Evolutionary conservation across 2,797 vertebrate species (phyloP), one percentile per base, ranked within the genome.

Genomic region (Eulemur mongoz): DNA sequence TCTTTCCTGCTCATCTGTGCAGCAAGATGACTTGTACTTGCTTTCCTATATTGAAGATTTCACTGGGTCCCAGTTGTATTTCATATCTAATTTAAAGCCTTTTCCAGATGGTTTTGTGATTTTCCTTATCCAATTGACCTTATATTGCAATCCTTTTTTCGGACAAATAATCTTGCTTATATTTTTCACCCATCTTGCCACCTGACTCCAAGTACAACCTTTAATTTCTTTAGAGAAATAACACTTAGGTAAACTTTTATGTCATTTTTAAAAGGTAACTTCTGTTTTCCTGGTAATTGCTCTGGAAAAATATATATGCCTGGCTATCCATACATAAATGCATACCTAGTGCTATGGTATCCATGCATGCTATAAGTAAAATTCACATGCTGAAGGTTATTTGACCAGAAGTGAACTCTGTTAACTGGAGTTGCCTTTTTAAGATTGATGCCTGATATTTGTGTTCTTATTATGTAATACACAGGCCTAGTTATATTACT

Each of bases 381-480:
- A 79, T 84, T 48, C 32, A 69, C 14, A 8, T 5, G 4, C n/a
- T 50, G 22, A 61, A 61, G n/a, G 27, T n/a, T 17, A 48, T 72
- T 65, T 75, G 40, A 13, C 79, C 23, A 92, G 57, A 82, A 85
- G 12, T 45, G 22, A 43, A 25, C 54, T 94, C 15, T 81, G 38
- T 72, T 87, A 80, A 50, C 43, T 18, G 57, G 75, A 92, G 63
- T 43, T 78, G 18, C n/a, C 40, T 69, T 48, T 92, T 94, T 80
- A 50, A 79, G 43, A 78, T 25, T 40, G 35, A 73, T 30, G 25
- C 65, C 92, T 75, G 69, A 89, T 80, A 90, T 30, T 54, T 30
- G 23, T 95, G 72, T 91, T 91, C 72, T 23, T 67, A 52, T 97
- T 96, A 86, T 57, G 59, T 94, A 93, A 61, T 17, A 48, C 7